Percentiles rank a stretch among this genome's conserved stretches.
phyloP scores from a whole-genome alignment of 2,113 vertebrate species.

The Lontra canadensis region DNA sequence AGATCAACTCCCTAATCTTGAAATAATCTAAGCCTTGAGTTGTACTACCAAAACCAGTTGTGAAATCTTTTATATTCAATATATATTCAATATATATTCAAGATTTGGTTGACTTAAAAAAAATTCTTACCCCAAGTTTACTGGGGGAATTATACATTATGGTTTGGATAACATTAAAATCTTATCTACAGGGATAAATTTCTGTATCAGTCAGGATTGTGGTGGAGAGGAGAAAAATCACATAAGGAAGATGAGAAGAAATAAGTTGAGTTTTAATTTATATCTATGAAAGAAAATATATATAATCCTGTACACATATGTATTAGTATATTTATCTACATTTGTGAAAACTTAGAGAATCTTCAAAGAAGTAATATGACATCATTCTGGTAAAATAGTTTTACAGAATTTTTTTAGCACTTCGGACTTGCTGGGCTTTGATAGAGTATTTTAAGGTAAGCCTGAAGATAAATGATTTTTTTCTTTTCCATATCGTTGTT shows the following conservation, averaged over 20 bases:
- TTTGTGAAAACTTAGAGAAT: not conserved
- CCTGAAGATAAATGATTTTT: not conserved
- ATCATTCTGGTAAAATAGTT: not conserved
- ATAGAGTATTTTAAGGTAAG: not conserved
- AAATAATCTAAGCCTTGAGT: not conserved
- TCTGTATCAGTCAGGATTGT: not conserved
- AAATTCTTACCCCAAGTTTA: not conserved
- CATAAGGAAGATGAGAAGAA: not conserved
- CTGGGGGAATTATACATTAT: not conserved
- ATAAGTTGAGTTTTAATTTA: not conserved
- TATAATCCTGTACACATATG: not conserved
- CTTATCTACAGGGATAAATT: not conserved
- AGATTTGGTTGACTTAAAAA: not conserved
- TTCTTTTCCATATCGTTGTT: not conserved
- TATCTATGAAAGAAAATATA: not conserved
- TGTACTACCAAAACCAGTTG: not conserved
- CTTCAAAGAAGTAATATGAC: not conserved
- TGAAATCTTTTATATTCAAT: not conserved
- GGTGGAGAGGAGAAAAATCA: not conserved
- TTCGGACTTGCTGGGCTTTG: not conserved
- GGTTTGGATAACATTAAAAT: not conserved
- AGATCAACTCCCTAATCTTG: not conserved
- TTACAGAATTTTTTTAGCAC: not conserved
- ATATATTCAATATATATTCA: no score
- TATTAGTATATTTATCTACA: not conserved